phyloP scores from a whole-genome alignment of 2,113 vertebrate species.

The Falco punctatus region DNA sequence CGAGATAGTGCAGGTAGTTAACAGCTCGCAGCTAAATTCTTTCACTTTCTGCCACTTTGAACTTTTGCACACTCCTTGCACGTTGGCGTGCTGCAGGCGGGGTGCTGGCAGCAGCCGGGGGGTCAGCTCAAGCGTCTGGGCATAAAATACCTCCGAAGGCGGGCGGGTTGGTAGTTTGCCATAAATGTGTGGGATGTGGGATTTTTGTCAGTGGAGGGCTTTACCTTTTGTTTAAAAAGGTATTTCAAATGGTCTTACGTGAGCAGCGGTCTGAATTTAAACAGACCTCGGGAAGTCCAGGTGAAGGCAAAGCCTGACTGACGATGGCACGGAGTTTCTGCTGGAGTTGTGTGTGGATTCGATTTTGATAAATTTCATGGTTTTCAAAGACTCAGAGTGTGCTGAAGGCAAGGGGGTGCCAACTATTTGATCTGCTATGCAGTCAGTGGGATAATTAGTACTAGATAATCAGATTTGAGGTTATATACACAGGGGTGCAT shows the following conservation, averaged over 20 bases:
- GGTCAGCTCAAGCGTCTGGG: not conserved
- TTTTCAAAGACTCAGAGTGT: not conserved
- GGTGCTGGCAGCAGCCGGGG: not conserved
- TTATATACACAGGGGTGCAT: too few species aligned
- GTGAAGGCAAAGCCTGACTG: not conserved
- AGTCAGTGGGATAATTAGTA: not conserved
- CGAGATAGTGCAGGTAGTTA: not conserved
- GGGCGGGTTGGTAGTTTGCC: not conserved
- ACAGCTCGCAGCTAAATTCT: not conserved
- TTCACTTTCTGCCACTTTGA: not conserved
- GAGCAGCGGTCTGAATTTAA: not conserved
- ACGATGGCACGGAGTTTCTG: not conserved
- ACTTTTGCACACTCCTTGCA: not conserved
- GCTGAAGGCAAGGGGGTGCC: not conserved
- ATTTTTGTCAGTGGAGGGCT: not conserved
- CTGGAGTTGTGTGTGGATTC: not conserved
- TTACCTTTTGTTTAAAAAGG: not conserved
- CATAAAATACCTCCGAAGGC: accelerated
- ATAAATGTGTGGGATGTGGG: not conserved
- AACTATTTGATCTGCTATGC: not conserved
- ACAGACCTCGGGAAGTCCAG: not conserved
- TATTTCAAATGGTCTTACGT: not conserved
- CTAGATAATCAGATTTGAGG: not conserved
- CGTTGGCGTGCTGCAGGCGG: not conserved
- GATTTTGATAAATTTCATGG: not conserved